phyloP scores from a whole-genome alignment of 1,140 invertebrate genomes.

The Aphidius gifuensis region DNA sequence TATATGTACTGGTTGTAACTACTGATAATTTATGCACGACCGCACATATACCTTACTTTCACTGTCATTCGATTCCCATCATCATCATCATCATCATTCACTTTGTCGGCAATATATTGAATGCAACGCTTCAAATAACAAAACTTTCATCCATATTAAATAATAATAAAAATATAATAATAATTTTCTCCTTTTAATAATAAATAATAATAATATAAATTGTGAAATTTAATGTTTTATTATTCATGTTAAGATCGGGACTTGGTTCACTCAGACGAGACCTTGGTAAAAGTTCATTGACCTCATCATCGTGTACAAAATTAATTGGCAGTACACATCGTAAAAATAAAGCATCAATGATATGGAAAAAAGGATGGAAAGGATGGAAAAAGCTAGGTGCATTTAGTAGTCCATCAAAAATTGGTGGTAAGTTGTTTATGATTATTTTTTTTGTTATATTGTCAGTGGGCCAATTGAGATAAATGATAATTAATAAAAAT shows the following conservation, averaged over 20 bases:
- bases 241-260: conserved; percentile 37
- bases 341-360: conserved; percentile 49
- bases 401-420: conserved; percentile 63
- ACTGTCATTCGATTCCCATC: too few relatives aligned
- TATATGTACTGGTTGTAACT: neutral
- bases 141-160: conserved; percentile 15
- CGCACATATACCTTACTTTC: too few relatives aligned
- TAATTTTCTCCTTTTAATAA: neutral
- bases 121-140: neutral
- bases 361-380: conserved; percentile 63
- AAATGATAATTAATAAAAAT: neutral
- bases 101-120: too few relatives aligned
- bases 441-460: neutral
- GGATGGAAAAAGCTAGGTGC: conserved; percentile 74
- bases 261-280: conserved; percentile 46
- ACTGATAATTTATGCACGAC: neutral
- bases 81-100: too few relatives aligned
- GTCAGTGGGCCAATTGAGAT: neutral
- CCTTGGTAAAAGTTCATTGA: conserved; percentile 31
- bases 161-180: neutral
- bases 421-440: conserved; percentile 29
- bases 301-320: conserved; percentile 26
- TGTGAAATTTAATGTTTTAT: too few relatives aligned
- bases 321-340: conserved; percentile 32
- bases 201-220: neutral